phyloP scores from a whole-genome alignment of 30 jellyfish, hydroid and myxozoan species.

The Sanderia malayensis region DNA sequence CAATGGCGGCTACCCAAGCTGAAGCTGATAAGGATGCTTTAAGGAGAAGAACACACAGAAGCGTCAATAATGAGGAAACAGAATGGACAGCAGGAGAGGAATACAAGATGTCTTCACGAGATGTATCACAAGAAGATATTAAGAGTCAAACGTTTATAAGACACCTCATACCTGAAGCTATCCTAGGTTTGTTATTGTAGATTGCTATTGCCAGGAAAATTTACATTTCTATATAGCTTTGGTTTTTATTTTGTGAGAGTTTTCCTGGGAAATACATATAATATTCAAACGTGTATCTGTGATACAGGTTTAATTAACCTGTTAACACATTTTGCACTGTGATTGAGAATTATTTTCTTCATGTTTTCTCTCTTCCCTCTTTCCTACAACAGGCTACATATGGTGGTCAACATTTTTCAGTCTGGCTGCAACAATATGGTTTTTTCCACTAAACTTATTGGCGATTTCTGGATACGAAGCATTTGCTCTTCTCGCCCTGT shows the following conservation, averaged over 20 bases:
- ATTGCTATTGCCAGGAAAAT: background rate
- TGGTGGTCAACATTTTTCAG: constrained; percentile 75
- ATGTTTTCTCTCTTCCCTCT: too few species aligned
- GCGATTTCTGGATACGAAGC: constrained; percentile 74
- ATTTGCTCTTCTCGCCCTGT: constrained; percentile 45
- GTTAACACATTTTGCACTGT: background rate
- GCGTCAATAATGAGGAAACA: too few species aligned
- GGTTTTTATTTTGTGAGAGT: background rate
- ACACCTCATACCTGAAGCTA: constrained; percentile 45
- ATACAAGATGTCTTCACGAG: background rate
- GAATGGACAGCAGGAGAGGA: background rate
- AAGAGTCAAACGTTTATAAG: constrained; percentile 7
- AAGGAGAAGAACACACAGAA: constrained; percentile 20
- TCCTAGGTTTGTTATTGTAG: constrained; percentile 36
- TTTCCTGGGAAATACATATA: too few species aligned
- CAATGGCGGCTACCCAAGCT: too few species aligned
- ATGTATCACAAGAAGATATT: background rate
- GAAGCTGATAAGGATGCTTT: too few species aligned
- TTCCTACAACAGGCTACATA: constrained; percentile 29
- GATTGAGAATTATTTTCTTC: background rate
- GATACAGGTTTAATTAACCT: background rate
- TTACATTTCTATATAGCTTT: background rate
- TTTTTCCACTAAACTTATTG: constrained; percentile 55
- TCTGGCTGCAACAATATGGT: constrained; percentile 72
- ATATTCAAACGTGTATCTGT: background rate